Evolutionary conservation across 2,797 vertebrate genomes (phyloP), one percentile per base, ranked within the genome.

Genomic region (Oreonectes daqikongensis): DNA sequence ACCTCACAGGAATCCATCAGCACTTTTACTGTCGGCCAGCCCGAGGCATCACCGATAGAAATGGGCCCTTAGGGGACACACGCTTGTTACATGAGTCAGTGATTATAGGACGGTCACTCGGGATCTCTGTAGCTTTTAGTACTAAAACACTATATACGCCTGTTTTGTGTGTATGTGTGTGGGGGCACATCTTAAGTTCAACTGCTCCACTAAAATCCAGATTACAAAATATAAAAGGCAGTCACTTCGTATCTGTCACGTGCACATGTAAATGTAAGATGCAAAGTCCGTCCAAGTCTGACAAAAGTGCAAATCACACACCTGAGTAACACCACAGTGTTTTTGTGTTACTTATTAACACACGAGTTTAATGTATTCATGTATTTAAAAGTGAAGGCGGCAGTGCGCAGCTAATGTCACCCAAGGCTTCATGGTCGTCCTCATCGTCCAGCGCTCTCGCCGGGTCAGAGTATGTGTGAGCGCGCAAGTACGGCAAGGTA

Each of bases 1-100:
- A 78, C 75, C 42, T 72, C 53, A 68, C 46, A 53, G 59, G 67
- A 75, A 79, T 68, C 81, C 46, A 8, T 67, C 64, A 60, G 74
- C 53, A 46, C 52, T 76, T 52, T 68, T 65, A 60, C 42, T 17
- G 18, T 35, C 18, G 30, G 32, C 32, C 35, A 15, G 63, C 14
- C 40, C 1, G 22, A 65, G 24, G 65, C 55, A 50, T 61, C 57
- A 35, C 55, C 28, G 40, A 63, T 15, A 77, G 57, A 69, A 32
- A 50, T 1, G 18, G 57, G n/a, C 57, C 75, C 44, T 60, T 69
- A 22, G 75, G 66, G 73, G 53, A 52, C 38, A 68, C 38, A 59
- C n/a, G 7, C 53, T 59, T 32, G n/a, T 10, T 48, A 69, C 30
- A 77, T 38, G 66, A 50, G 66, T 61, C 57, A 38, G 66, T 69